These are phyloP conservation scores for Crambe crambe DNA, from an alignment of 37 sponge, comb jelly and placozoan species.

Conservation along the genomic window DNA sequence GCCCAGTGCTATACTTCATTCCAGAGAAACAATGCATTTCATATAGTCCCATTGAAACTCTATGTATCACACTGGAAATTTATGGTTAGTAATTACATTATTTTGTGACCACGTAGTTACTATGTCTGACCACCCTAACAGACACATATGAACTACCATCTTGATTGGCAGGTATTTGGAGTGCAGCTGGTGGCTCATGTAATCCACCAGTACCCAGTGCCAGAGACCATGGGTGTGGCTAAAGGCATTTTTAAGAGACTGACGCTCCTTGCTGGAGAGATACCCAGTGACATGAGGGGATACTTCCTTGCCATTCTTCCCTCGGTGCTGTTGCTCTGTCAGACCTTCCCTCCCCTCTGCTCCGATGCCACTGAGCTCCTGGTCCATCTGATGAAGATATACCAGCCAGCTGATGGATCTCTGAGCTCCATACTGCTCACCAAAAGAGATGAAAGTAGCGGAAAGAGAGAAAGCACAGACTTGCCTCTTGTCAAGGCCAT, in stretches of 20 bases:
- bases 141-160: no score
- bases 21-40: no score
- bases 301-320: conserved; percentile 74
- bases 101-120: no score
- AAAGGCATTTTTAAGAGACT: conserved; percentile 69
- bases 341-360: conserved; percentile 83
- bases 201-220: conserved; percentile 84
- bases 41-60: no score
- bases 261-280: conserved; percentile 33
- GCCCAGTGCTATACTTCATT: no score
- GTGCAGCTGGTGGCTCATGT: conserved; percentile 83
- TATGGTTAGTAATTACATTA: no score
- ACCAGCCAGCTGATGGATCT: not conserved
- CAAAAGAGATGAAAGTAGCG: not conserved
- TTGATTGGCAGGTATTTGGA: conserved; percentile 80
- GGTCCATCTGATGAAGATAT: conserved; percentile 42
- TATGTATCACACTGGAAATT: no score
- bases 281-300: conserved; percentile 34
- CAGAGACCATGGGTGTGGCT: conserved; percentile 62
- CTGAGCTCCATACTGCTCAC: no score
- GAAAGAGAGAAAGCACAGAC: not conserved
- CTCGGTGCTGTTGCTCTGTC: conserved; percentile 50
- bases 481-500: not conserved
- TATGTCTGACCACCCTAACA: no score
- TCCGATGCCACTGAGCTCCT: conserved; percentile 67